Percentiles rank a stretch among this genome's conserved stretches.
These are phyloP conservation scores for Allolobophora icterica DNA, from an alignment of 2,888 invertebrate species.

Conservation along the genomic window DNA sequence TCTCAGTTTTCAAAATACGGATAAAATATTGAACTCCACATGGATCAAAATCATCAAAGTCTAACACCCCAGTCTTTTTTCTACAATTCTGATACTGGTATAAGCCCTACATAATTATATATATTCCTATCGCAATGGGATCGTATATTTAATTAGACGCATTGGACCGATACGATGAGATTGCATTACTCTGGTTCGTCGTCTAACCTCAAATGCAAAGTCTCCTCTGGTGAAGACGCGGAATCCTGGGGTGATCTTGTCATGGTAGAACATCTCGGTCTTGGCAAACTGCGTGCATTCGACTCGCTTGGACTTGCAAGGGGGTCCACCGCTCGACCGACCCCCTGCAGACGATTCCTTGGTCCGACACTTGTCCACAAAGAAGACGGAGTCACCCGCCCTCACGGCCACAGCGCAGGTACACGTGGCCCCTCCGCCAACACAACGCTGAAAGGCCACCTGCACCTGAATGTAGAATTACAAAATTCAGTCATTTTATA, in stretches of 20 bases:
- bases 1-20: no score
- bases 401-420: not conserved
- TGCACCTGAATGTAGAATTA: not conserved
- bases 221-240: not conserved
- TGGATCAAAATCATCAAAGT: no score
- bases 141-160: no score
- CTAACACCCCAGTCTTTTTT: no score
- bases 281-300: not conserved
- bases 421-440: not conserved
- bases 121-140: no score
- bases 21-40: no score
- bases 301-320: not conserved
- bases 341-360: not conserved
- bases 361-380: constrained; percentile 1
- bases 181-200: no score
- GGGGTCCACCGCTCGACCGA: not conserved
- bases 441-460: constrained; percentile 9
- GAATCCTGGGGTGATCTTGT: constrained; percentile 6
- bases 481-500: not conserved
- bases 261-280: constrained; percentile 18
- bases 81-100: no score
- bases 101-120: no score
- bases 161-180: no score
- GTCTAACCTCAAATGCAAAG: not conserved
- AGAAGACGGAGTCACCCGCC: constrained; percentile 25